Evolutionary conservation across 2,113 vertebrate species (phyloP), one percentile per base, ranked within the genome.

Genomic region (Cyanocitta stelleri): DNA sequence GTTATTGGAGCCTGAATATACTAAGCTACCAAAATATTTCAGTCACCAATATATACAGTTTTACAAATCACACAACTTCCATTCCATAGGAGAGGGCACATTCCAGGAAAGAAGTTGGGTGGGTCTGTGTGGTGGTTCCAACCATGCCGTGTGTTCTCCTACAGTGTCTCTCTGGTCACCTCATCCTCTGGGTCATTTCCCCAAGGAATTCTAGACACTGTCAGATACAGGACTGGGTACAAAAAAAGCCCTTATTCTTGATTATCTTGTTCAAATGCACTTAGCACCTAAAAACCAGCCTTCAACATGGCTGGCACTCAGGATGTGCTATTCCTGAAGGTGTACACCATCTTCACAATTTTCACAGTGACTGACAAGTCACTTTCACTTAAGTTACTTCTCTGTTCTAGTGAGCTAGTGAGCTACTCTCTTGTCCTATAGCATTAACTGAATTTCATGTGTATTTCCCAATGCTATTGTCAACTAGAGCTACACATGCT

Each of bases 401-500:
- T 74, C 17, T 77, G 0, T 56, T 80, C 68, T 61, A 62, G 16
- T 13, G 62, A 35, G 54, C 39, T 68, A 10, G 16, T 44, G 20
- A 68, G 49, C 27, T 86, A 13, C 19, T 68, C 21, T 33, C 18
- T 79, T 26, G 27, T 56, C 41, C 46, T 73, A 0, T 18, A 39
- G 30, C 1, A 8, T 41, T 78, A 56, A 44, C 12, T 66, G 24
- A 78, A 85, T 82, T 82, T 62, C 41, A 6, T 8, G 12, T 43
- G 3, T 37, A 6, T 77, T 64, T 54, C n/a, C 44, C n/a, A 68
- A 10, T 1, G 1, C 33, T 63, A 0, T 61, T 39, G 29, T 67
- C 24, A 73, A 0, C 30, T 48, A 8, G 16, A 68, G 55, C 10
- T 77, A 29, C 26, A 68, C 41, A 12, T 10, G 8, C 3, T 84